These are phyloP conservation scores for Drosophila longiperda DNA, from an alignment of 2,888 invertebrate genomes.

Conservation along the genomic window DNA sequence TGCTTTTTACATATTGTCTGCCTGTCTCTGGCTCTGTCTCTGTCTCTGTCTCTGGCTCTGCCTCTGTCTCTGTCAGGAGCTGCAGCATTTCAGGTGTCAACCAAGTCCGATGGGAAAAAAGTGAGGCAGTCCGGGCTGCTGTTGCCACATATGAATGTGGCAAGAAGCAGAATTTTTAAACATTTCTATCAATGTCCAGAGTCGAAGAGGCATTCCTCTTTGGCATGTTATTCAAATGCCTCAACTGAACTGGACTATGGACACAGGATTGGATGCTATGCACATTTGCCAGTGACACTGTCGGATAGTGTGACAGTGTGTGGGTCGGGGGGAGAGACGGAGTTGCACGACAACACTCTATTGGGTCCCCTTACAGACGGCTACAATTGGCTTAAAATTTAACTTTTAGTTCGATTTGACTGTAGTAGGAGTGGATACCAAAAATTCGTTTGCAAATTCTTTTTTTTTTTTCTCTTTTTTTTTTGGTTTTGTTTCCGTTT, in stretches of 20 bases:
- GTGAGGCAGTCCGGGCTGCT: background rate
- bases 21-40: background rate
- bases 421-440: conserved; percentile 18
- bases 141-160: conserved; percentile 5
- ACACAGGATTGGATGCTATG: conserved; percentile 2
- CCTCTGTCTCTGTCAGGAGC: conserved; percentile 44
- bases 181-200: conserved; percentile 71
- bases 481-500: conserved; percentile 8
- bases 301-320: background rate
- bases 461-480: background rate
- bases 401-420: conserved; percentile 57
- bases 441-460: conserved; percentile 32
- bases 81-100: conserved; percentile 48
- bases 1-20: conserved; percentile 14
- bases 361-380: background rate
- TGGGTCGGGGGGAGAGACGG: background rate
- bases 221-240: conserved; percentile 53
- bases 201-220: conserved; percentile 15
- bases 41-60: conserved; percentile 38
- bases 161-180: conserved; percentile 35
- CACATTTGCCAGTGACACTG: background rate
- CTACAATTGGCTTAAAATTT: conserved; percentile 55
- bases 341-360: background rate
- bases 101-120: conserved; percentile 4
- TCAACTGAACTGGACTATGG: conserved; percentile 10